These are phyloP conservation scores for Geococcyx californianus DNA, from an alignment of 2,113 vertebrate species.

Conservation along the genomic window DNA sequence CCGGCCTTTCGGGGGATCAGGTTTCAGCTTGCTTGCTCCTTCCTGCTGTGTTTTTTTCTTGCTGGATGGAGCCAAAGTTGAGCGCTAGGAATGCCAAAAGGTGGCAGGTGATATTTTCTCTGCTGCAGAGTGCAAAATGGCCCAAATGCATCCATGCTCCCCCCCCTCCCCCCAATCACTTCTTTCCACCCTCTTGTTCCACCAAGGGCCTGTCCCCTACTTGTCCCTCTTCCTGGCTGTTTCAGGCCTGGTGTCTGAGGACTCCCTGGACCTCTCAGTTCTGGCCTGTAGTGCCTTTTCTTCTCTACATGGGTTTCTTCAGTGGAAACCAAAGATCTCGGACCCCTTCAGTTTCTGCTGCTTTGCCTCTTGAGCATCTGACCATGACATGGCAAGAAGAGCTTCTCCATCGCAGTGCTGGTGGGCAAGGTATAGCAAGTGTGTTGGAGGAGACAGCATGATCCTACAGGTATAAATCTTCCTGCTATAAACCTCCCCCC, in stretches of 20 bases:
- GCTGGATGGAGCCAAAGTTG: slow-evolving; percentile 19
- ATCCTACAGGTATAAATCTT: slow-evolving; percentile 7
- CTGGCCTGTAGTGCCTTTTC: neutral
- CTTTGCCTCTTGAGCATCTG: neutral
- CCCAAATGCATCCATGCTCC: neutral
- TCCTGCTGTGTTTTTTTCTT: slow-evolving; percentile 12
- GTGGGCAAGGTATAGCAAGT: neutral
- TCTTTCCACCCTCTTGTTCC: neutral
- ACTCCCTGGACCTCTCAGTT: neutral
- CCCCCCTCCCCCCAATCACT: neutral
- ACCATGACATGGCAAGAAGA: neutral
- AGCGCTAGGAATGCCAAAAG: neutral
- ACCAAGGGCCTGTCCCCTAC: neutral
- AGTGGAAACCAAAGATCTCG: neutral
- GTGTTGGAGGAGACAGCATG: neutral
- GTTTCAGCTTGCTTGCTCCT: slow-evolving; percentile 62
- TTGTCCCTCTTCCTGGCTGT: neutral
- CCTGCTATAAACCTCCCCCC: neutral
- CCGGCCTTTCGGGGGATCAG: slow-evolving; percentile 56
- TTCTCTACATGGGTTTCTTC: neutral
- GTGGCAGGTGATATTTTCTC: slow-evolving; percentile 19
- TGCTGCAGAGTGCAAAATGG: neutral
- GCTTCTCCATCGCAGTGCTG: neutral
- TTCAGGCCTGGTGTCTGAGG: neutral
- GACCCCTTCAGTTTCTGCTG: neutral